These are phyloP conservation scores for Ruditapes philippinarum DNA, from an alignment of 1,140 invertebrate genomes.

Conservation along the genomic window DNA sequence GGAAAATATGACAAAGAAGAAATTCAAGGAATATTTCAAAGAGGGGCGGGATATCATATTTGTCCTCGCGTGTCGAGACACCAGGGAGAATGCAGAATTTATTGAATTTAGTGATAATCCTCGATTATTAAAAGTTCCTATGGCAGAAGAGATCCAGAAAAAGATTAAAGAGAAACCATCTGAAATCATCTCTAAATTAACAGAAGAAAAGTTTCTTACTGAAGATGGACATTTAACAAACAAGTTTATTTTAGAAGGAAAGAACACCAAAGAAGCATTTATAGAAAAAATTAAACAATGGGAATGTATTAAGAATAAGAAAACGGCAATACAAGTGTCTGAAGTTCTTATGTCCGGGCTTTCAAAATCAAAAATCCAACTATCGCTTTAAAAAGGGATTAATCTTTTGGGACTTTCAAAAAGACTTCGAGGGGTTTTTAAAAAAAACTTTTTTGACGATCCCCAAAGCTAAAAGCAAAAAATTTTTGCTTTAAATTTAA, in stretches of 20 bases:
- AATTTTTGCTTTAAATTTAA: too few species aligned
- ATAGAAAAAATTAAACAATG: not conserved
- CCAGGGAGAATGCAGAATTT: not conserved
- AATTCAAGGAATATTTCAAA: not conserved
- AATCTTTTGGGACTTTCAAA: too few species aligned
- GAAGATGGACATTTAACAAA: not conserved
- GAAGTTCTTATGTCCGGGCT: not conserved
- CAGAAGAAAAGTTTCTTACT: not conserved
- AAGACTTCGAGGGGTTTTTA: too few species aligned
- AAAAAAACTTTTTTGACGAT: too few species aligned
- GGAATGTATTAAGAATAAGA: not conserved
- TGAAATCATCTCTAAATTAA: not conserved
- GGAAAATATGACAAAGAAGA: not conserved
- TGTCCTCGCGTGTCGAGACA: not conserved
- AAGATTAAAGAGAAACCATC: not conserved
- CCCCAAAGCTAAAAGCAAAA: too few species aligned
- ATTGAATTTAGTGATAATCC: not conserved
- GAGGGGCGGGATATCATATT: not conserved
- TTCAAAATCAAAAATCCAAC: not conserved
- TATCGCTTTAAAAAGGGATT: too few species aligned
- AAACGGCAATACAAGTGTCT: not conserved
- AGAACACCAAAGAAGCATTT: not conserved
- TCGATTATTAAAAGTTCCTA: not conserved
- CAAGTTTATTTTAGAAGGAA: not conserved
- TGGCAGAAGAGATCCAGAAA: not conserved